Evolutionary conservation across 2,113 vertebrate species (phyloP), one percentile per base, ranked within the genome.

Genomic region (Notarius lentiginosus): DNA sequence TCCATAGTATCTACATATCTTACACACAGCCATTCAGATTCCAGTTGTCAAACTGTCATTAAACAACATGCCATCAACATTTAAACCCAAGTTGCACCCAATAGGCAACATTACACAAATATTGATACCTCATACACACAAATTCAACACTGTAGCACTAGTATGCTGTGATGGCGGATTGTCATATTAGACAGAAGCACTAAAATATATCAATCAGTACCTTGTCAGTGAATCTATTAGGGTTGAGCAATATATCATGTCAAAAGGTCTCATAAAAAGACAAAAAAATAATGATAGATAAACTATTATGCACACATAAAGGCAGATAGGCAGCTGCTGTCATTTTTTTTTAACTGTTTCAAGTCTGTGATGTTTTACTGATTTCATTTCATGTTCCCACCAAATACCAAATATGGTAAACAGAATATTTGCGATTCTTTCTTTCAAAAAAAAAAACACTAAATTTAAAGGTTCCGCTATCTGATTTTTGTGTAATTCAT

Each of bases 31-130:
- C 47, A n/a, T 85, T 73, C 20, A 77, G 81, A 84, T 84, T 79
- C 76, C 77, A 87, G 82, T 83, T 27, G 12, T 90, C 89, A 85
- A 65, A 86, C 41, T 82, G 63, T 90, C 65, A 79, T 55, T 55
- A 27, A 51, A 76, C 0, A 51, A 63, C 73, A 41, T 88, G 85
- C 87, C 86, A 88, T 88, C 65, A 12, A 22, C 51, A 7, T 76
- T 18, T 73, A 73, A 49, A 75, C 22, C 10, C 47, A 53, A 14
- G 4, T 77, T 77, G 27, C 49, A 27, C 75, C 7, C 75, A 53
- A 15, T n/a, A 77, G 49, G 22, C 22, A n/a, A 51, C 20, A 51
- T 0, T 76, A 4, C 11, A 30, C 12, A 30, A 68, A 68, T n/a
- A 41, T 17, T 18, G 30, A 34, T 41, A 41, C 15, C 8, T 15